phyloP scores from a whole-genome alignment of 1,140 invertebrate genomes.

The Bombus waltoni region DNA sequence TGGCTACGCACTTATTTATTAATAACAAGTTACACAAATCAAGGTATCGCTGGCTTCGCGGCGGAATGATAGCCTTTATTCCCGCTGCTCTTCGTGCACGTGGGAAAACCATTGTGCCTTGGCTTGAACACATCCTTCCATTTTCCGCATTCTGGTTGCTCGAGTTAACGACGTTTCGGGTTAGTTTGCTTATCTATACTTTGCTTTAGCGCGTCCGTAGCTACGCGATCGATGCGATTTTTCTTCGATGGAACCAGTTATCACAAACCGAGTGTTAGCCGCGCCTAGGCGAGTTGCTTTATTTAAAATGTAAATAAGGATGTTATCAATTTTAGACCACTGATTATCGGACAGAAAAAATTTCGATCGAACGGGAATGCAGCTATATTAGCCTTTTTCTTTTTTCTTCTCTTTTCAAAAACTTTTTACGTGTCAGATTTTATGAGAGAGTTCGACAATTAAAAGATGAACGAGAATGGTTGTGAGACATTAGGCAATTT shows the following conservation, averaged over 20 bases:
- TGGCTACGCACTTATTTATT: conserved; percentile 61
- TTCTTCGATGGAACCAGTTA: not conserved
- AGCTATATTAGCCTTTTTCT: not conserved
- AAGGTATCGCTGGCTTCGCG: conserved; percentile 41
- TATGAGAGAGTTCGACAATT: not conserved
- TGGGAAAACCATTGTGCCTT: conserved; percentile 32
- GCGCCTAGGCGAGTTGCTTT: not conserved
- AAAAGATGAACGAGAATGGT: not conserved
- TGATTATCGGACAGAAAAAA: not conserved
- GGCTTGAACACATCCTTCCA: conserved; percentile 3
- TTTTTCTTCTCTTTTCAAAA: too few relatives aligned
- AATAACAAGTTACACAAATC: conserved; percentile 60
- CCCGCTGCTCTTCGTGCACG: conserved; percentile 6
- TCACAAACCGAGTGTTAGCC: not conserved
- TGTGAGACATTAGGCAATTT: not conserved
- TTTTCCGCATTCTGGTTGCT: conserved; percentile 43
- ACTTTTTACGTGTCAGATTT: too few relatives aligned
- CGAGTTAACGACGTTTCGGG: not conserved
- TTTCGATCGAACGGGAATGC: not conserved
- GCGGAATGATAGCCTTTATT: conserved; percentile 42
- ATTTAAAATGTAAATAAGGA: conserved; percentile 21
- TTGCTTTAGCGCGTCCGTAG: not conserved
- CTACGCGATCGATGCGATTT: not conserved
- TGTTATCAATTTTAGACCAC: not conserved
- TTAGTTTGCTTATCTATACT: not conserved